Base-by-base conservation (phyloP, 2,113 vertebrate species). In the Rallus limicola region DNA sequence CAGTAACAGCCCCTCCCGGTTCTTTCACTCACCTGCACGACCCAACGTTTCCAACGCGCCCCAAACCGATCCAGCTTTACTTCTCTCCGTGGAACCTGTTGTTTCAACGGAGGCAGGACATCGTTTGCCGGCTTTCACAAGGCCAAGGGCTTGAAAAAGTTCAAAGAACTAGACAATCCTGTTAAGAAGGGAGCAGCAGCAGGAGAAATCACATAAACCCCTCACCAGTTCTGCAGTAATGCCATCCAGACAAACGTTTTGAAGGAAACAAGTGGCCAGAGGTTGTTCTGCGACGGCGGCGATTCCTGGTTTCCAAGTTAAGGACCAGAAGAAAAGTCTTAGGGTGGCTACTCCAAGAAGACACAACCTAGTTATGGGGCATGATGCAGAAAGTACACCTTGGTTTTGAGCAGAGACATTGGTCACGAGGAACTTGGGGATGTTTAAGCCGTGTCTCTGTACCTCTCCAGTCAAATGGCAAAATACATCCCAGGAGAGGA, bases 1-100 rank as follows among this genome's bases (percentile, higher is more conserved):
- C 97, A 98, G 78, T 98, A 96, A 97, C 20, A 10, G 23, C 62
- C 67, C 3, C 21, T 14, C 42, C 81, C 63, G 46, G 15, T 17
- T 11, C 65, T 31, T 48, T 26, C 59, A 28, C 50, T 82, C 81
- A 25, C 68, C 79, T 70, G 79, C 90, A 67, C 16, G 44, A 95
- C 38, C 70, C 77, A 52, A 42, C 74, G 20, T 87, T 31, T 72
- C 80, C 62, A 58, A 36, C 0, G 0, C 29, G 60, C 59, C 89
- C 71, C 29, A 60, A 78, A 50, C 9, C 56, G 33, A 46, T 31
- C 19, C 56, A 55, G 38, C 76, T 82, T 67, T 36, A 33, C 53
- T 26, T 26, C 38, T 62, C 70, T 90, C 24, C 3, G 70, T 34
- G 28, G 17, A 67, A 60, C 59, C 42, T 62, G 40, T 78, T 84